Evolutionary conservation across 2,113 vertebrate species (phyloP).

Genomic region (Axis porcinus): DNA sequence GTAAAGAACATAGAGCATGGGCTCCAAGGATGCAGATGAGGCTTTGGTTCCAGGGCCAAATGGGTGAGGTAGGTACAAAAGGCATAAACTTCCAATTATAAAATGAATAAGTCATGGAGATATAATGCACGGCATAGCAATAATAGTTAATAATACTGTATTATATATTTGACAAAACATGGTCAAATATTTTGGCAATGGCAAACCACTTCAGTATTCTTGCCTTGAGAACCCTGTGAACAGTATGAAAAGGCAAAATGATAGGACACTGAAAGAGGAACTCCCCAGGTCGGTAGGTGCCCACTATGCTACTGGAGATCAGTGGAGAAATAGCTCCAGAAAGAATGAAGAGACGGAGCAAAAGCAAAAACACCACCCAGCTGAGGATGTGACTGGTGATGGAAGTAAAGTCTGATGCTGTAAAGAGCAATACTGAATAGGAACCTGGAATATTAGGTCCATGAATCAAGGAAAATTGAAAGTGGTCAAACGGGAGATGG

Average conservation of each 20-base stretch:
- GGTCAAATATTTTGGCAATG: not conserved
- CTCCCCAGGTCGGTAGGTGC: too few relatives aligned
- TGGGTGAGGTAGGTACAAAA: not conserved
- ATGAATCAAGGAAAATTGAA: not conserved
- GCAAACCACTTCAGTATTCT: not conserved
- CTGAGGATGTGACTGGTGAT: not conserved
- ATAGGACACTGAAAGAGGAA: not conserved
- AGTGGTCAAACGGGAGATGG: not conserved
- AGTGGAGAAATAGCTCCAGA: not conserved
- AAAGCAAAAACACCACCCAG: not conserved
- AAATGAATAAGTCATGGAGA: not conserved
- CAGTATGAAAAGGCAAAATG: not conserved
- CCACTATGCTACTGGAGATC: not conserved
- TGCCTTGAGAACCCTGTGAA: not conserved
- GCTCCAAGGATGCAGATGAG: accelerated
- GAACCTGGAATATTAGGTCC: not conserved
- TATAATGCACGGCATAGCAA: not conserved
- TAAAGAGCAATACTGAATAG: not conserved
- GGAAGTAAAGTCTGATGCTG: not conserved
- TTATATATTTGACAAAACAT: not conserved
- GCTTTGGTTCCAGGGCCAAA: not conserved
- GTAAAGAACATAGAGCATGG: too few relatives aligned
- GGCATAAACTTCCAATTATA: not conserved
- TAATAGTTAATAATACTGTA: not conserved
- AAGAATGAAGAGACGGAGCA: not conserved